These are phyloP conservation scores for Silurus lanzhouensis DNA, from an alignment of 2,797 vertebrate genomes.

Conservation along the genomic window DNA sequence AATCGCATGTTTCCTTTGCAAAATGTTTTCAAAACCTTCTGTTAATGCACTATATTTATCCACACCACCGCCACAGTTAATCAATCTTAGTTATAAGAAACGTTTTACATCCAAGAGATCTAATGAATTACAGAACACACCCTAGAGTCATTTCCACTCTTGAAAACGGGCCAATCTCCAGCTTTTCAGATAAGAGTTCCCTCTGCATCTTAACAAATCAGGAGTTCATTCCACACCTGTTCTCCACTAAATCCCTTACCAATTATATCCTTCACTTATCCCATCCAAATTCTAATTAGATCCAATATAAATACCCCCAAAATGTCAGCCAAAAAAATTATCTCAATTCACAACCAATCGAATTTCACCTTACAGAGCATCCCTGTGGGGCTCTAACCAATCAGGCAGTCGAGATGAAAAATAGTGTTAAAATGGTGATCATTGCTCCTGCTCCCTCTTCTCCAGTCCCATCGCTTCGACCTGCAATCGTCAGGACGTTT, in stretches of 20 bases:
- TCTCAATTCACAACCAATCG: slow-evolving; percentile 10
- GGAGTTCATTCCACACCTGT: slow-evolving; percentile 16
- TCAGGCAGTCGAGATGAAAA: slow-evolving; percentile 12
- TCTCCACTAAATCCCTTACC: slow-evolving; percentile 23
- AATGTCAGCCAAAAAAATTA: slow-evolving; percentile 9
- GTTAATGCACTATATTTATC: neutral
- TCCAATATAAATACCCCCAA: slow-evolving; percentile 1
- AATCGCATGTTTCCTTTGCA: neutral
- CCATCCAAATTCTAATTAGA: slow-evolving; percentile 12
- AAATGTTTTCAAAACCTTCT: neutral
- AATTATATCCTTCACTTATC: slow-evolving; percentile 19
- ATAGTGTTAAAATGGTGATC: neutral
- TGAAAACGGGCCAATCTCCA: neutral
- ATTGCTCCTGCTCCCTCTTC: neutral
- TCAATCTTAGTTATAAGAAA: neutral
- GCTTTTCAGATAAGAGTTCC: neutral
- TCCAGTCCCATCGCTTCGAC: neutral
- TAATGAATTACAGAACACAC: slow-evolving; percentile 10
- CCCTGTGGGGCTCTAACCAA: slow-evolving; percentile 13
- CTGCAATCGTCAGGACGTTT: neutral
- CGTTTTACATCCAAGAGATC: neutral
- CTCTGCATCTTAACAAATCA: slow-evolving; percentile 18
- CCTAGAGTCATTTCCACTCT: neutral
- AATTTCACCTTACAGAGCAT: neutral
- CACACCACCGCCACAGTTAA: neutral